These are phyloP conservation scores for Chrysochloris asiatica DNA, from an alignment of 2,113 vertebrate species.

Conservation along the genomic window DNA sequence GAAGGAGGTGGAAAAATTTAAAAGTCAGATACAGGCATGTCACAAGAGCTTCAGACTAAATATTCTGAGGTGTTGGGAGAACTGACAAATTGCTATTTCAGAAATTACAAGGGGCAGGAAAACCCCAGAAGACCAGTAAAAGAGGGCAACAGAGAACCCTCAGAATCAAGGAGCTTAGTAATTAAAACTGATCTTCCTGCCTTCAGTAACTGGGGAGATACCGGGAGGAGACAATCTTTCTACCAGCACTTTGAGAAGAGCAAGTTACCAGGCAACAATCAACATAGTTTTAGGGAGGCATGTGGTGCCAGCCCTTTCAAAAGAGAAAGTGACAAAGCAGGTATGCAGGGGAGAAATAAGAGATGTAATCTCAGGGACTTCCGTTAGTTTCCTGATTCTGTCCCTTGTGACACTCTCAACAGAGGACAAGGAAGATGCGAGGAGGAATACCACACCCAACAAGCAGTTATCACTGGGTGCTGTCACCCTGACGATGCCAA, in stretches of 20 bases:
- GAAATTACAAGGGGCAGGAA: not conserved
- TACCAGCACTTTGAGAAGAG: not conserved
- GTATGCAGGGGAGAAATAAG: slow-evolving; percentile 44
- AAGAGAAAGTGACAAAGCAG: not conserved
- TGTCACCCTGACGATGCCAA: slow-evolving; percentile 25
- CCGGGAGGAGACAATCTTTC: not conserved
- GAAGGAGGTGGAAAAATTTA: slow-evolving; percentile 19
- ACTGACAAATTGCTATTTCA: not conserved
- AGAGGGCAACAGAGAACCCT: not conserved
- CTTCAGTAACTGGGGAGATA: not conserved
- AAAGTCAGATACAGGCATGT: not conserved
- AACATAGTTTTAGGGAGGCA: slow-evolving; percentile 21
- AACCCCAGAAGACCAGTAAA: not conserved
- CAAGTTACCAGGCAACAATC: slow-evolving; percentile 53
- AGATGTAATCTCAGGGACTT: slow-evolving; percentile 37
- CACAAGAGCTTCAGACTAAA: not conserved
- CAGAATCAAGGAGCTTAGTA: not conserved
- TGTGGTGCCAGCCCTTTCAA: not conserved
- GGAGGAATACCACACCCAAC: slow-evolving; percentile 15
- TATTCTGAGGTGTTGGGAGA: not conserved
- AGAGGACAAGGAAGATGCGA: not conserved
- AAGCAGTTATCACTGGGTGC: not conserved
- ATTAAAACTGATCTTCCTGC: not conserved
- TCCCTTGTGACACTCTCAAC: slow-evolving; percentile 24
- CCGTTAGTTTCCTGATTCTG: not conserved